Evolutionary conservation across 2,797 vertebrate genomes (phyloP), one percentile per base, ranked within the genome.

Genomic region (Masticophis lateralis): DNA sequence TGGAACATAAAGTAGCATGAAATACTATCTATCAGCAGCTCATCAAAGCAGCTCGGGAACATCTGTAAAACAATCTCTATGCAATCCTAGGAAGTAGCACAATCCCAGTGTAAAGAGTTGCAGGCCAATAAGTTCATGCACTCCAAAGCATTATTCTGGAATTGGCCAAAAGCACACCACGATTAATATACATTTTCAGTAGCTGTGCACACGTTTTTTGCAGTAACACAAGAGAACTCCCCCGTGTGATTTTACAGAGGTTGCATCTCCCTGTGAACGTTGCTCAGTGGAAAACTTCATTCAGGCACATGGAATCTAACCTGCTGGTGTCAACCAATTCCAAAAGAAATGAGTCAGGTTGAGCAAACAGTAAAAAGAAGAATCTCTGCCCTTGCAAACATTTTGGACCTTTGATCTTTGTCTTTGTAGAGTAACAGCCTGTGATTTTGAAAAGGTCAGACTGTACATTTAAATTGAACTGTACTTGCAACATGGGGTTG

Each of bases 401-500:
- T 63, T 90, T 51, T 53, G 87, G 88, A 93, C 91, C 97, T 98
- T 97, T 97, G 95, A 97, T 97, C 95, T 96, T 91, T 92, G 92
- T 83, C 91, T 94, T 92, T 94, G 96, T 93, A 94, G 92, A 95
- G 94, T 92, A 95, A 96, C 96, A 95, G 92, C 94, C 94, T 89
- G 92, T 92, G 92, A 94, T 94, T 95, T 95, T 95, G 94, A 95
- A 96, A 96, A 94, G 94, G 89, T 92, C 96, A 94, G 92, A 92
- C 93, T 93, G 92, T 94, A 88, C 95, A 90, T 94, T 96, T 94
- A 95, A 94, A 92, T 92, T 93, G 94, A 96, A 96, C 69, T 94
- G 94, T 95, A 87, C 92, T 96, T 96, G 92, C 88, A 96, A 92
- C 96, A 53, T 74, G 95, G 92, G 91, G 63, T 61, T 91, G 89